Base-by-base conservation (phyloP, 2,113 vertebrate genomes). In the Halichoerus grypus region DNA sequence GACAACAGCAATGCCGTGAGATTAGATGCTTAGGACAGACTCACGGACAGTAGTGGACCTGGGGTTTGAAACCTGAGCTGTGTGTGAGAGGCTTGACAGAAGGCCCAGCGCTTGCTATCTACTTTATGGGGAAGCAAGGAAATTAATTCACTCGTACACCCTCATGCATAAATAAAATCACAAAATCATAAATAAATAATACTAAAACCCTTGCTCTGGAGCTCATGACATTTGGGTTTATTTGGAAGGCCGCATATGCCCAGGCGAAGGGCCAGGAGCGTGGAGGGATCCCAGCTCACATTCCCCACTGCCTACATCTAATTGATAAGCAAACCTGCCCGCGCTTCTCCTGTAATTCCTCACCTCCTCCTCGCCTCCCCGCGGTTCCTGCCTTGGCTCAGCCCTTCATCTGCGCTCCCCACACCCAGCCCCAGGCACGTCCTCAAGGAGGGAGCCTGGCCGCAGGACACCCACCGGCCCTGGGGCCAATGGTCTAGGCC, bases 341-440 rank as follows among this genome's bases (percentile, higher is more conserved):
- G 1, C 0, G 13, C 59, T 16, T 51, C 63, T 12, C 4, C 4
- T 33, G 18, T 8, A 22, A 14, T 18, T 15, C 33, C 2, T 21
- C 1, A 4, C 3, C 49, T 33, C 33, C 16, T 10, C 74, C 65
- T 61, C 36, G 81, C 49, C 36, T 24, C 19, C 46, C 4, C 3
- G 6, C 74, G 51, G 26, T 19, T 0, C 0, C 59, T 19, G 15
- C 19, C 42, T 33, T 0, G 8, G 28, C 10, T 63, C 22, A 3
- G 84, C 10, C 4, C 77, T 19, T 31, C 69, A n/a, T 15, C 12
- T 49, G 0, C 8, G 46, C 46, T 7, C 46, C 46, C 46, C 46
- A 9, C 46, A 7, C 46, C 46, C 46, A 7, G 1, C 46, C 46
- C 46, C 46, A 9, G 46, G 46, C 46, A 7, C 46, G 1, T 46